Evolutionary conservation across 2,888 invertebrate species (phyloP).

Genomic region (Netelia melanura): DNA sequence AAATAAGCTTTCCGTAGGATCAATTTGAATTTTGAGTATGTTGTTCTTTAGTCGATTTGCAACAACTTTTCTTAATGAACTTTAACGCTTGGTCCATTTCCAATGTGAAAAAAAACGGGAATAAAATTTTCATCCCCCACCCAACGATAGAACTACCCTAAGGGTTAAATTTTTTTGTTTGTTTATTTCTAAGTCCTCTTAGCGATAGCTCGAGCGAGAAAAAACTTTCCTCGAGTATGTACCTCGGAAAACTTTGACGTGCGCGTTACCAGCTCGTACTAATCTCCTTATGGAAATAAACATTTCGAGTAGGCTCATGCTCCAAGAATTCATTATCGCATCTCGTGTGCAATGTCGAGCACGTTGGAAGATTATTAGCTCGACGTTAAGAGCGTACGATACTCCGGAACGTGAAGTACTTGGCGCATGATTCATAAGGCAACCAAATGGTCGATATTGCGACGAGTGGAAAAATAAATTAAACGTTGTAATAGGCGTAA

Average conservation of each 20-base stretch:
- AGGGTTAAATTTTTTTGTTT: conserved; percentile 25
- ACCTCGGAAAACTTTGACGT: neutral
- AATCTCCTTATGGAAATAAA: neutral
- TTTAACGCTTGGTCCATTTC: no score
- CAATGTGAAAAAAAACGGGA: no score
- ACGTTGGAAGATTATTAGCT: neutral
- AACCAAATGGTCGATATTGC: no score
- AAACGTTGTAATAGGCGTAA: neutral
- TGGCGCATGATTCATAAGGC: no score
- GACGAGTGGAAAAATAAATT: neutral
- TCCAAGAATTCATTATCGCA: conserved; percentile 35
- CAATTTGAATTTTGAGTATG: no score
- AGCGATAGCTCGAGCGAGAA: neutral
- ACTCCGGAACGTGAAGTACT: neutral
- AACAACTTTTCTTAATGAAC: no score
- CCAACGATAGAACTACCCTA: no score
- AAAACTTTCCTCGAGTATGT: neutral
- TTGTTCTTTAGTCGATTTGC: no score
- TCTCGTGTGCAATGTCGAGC: neutral
- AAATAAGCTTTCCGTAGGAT: no score
- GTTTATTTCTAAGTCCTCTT: neutral
- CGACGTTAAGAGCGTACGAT: conserved; percentile 8
- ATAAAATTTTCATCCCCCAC: no score
- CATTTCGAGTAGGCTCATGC: neutral
- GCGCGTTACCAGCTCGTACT: neutral